phyloP scores from a whole-genome alignment of 1,140 invertebrate species.

The Rhopalosiphum padi region DNA sequence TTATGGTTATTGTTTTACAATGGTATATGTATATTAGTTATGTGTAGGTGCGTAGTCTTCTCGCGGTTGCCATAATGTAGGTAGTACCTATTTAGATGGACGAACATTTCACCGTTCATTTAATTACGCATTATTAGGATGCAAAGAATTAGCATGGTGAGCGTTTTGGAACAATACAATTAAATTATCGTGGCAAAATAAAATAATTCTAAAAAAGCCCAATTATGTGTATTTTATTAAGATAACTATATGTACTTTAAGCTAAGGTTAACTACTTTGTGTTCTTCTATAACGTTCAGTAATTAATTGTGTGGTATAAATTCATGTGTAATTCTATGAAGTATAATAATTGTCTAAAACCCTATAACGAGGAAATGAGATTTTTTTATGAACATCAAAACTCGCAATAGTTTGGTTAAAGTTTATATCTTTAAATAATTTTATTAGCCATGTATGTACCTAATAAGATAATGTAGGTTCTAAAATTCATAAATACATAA shows the following conservation, averaged over 20 bases:
- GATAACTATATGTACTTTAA: neutral
- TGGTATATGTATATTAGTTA: neutral
- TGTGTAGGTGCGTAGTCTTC: slow-evolving; percentile 41
- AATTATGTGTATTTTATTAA: neutral
- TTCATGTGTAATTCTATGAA: neutral
- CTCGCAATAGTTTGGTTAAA: neutral
- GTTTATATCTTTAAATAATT: neutral
- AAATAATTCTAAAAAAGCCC: neutral
- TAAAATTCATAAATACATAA: neutral
- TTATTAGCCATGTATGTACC: neutral
- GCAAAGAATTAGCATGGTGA: neutral
- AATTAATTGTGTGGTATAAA: slow-evolving; percentile 6
- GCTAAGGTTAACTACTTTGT: neutral
- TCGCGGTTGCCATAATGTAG: neutral
- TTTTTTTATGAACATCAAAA: neutral
- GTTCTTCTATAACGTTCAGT: neutral
- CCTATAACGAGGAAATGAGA: neutral
- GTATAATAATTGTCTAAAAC: neutral
- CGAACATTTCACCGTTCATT: slow-evolving; percentile 26
- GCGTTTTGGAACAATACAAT: neutral
- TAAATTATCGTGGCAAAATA: neutral
- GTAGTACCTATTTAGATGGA: neutral
- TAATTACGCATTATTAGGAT: slow-evolving; percentile 12
- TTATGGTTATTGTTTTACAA: slow-evolving; percentile 45
- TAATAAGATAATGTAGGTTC: neutral